Conservation (phyloP, 2,113 vertebrate species). For the Dicerorhinus sumatrensis region DNA sequence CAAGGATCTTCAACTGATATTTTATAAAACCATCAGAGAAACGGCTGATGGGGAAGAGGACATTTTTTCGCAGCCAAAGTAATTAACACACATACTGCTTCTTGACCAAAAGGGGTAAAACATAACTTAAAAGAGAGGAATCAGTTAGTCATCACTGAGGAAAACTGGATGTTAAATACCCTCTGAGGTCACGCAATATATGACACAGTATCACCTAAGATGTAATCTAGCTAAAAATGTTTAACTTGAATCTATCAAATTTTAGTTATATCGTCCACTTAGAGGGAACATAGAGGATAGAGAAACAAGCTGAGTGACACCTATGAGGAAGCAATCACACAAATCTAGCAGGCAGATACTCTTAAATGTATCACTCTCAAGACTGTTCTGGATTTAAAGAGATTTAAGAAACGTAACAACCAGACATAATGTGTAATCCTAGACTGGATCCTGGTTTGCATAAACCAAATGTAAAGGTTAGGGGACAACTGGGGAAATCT, state of each 20-base stretch:
- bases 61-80: not conserved
- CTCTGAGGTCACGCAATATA: not conserved
- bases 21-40: not conserved
- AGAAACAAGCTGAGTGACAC: not conserved
- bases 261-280: not conserved
- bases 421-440: not conserved
- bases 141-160: not conserved
- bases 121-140: not conserved
- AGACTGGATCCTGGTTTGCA: not conserved
- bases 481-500: not conserved
- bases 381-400: not conserved
- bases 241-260: conserved; percentile 3
- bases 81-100: not conserved
- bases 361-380: not conserved
- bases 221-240: not conserved
- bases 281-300: not conserved
- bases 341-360: not conserved
- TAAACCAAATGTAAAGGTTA: not conserved
- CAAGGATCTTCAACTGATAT: not conserved
- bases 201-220: not conserved
- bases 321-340: not conserved
- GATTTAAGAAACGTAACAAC: not conserved
- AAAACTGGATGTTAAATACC: not conserved
- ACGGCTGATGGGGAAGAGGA: not conserved
- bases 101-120: not conserved